Conservation (phyloP, 35 echinoderm and acorn worm genomes). For the Lytechinus variegatus region DNA sequence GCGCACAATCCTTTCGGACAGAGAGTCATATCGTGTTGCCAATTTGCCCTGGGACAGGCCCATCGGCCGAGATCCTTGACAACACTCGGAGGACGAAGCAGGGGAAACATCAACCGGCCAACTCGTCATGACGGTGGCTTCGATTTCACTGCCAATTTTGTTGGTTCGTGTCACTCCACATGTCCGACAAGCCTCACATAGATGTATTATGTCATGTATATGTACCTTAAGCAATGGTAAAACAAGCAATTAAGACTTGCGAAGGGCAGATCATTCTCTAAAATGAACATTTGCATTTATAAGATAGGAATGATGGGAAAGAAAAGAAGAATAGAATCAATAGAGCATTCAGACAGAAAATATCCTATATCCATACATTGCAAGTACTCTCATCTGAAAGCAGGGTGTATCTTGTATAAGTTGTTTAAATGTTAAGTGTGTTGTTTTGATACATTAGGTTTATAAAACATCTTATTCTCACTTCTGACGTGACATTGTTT, state of each 20-base stretch:
- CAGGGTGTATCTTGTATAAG: too few relatives aligned
- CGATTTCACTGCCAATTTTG: neutral
- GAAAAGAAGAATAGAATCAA: too few relatives aligned
- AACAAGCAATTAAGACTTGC: neutral
- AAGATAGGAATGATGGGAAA: too few relatives aligned
- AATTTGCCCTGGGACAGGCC: neutral
- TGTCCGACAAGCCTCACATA: neutral
- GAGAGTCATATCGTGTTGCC: neutral
- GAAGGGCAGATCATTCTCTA: too few relatives aligned
- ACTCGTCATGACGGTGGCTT: neutral
- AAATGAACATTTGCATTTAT: too few relatives aligned
- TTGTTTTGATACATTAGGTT: too few relatives aligned
- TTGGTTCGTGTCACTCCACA: neutral
- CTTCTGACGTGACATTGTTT: too few relatives aligned
- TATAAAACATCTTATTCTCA: too few relatives aligned
- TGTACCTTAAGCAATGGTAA: neutral
- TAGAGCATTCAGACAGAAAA: too few relatives aligned
- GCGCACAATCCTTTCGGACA: neutral
- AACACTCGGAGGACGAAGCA: neutral
- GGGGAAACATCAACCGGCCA: neutral
- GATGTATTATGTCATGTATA: neutral
- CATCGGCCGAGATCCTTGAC: conserved; percentile 15
- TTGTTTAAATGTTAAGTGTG: too few relatives aligned
- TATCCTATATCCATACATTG: too few relatives aligned
- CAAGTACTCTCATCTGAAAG: too few relatives aligned